Evolutionary conservation across 1,140 invertebrate genomes (phyloP).

Genomic region (Ctenoplectra terminalis): DNA sequence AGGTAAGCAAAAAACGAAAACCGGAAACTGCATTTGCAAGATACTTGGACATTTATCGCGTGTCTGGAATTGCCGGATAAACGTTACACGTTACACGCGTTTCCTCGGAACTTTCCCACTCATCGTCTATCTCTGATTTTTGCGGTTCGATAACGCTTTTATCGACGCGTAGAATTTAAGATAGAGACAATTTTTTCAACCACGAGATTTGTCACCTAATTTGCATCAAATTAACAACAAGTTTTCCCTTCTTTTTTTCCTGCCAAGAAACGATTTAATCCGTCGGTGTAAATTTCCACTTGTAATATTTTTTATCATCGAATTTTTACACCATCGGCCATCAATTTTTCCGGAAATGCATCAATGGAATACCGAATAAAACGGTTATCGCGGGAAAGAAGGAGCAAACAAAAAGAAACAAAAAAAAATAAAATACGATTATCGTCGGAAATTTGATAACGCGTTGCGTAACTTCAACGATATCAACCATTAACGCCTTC

Average conservation of each 20-base stretch:
- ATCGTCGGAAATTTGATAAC: slow-evolving; percentile 19
- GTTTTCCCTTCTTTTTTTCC: too few relatives aligned
- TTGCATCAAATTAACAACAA: too few relatives aligned
- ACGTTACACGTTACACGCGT: not conserved
- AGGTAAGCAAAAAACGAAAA: not conserved
- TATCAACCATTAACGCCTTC: slow-evolving; percentile 49
- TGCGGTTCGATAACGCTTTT: not conserved
- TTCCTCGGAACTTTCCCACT: too few relatives aligned
- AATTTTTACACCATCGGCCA: not conserved
- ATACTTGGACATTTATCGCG: too few relatives aligned
- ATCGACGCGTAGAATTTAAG: too few relatives aligned
- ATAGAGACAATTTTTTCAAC: too few relatives aligned
- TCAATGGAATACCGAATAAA: not conserved
- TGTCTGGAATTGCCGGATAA: too few relatives aligned
- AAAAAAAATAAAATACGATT: not conserved
- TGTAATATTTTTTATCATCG: too few relatives aligned
- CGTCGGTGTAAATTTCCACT: too few relatives aligned
- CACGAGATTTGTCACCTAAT: too few relatives aligned
- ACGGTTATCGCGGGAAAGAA: not conserved
- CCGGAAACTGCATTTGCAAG: not conserved
- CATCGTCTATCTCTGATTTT: not conserved
- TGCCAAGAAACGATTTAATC: too few relatives aligned
- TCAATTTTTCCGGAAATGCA: slow-evolving; percentile 25
- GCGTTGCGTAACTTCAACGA: slow-evolving; percentile 38
- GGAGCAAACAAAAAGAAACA: too few relatives aligned